A percentile compares a stretch with the other conserved stretches of the same genome.
Conservation (phyloP, 2,888 invertebrate species). For the Myopa tessellatipennis region DNA sequence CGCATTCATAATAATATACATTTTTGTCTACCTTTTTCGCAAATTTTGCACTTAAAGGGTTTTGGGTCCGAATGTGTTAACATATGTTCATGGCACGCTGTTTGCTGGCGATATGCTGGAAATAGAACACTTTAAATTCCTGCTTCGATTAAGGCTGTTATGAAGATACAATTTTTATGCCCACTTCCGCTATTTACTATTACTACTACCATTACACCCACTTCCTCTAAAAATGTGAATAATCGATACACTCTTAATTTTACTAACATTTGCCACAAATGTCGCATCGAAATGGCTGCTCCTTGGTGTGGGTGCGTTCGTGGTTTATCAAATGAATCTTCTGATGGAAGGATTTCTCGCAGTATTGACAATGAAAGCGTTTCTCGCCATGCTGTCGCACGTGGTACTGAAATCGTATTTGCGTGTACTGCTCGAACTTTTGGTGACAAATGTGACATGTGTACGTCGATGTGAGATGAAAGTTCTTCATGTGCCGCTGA, state of each 20-base stretch:
- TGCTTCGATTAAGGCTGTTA: not conserved
- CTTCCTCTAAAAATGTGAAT: not conserved
- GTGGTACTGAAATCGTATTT: slow-evolving; percentile 53
- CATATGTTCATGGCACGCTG: slow-evolving; percentile 53
- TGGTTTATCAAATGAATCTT: slow-evolving; percentile 54
- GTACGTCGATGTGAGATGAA: slow-evolving; percentile 52
- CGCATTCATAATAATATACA: not conserved
- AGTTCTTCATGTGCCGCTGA: slow-evolving; percentile 50
- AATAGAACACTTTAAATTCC: not conserved
- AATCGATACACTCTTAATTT: not conserved
- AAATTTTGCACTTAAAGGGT: slow-evolving; percentile 54
- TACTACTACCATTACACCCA: not conserved
- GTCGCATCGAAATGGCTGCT: slow-evolving; percentile 53
- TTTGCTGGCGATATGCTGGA: slow-evolving; percentile 52
- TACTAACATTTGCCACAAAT: slow-evolving; percentile 51
- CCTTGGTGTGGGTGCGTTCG: slow-evolving; percentile 53
- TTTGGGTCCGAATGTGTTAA: slow-evolving; percentile 51
- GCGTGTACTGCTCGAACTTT: slow-evolving; percentile 53
- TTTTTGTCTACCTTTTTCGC: slow-evolving; percentile 47
- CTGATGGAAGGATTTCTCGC: slow-evolving; percentile 54
- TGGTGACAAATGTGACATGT: slow-evolving; percentile 53
- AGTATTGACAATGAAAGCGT: slow-evolving; percentile 52
- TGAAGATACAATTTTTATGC: not conserved
- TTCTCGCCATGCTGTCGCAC: slow-evolving; percentile 54
- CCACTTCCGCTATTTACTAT: not conserved